Conservation (phyloP, 2,888 invertebrate species). For the Antheraea assamensis region DNA sequence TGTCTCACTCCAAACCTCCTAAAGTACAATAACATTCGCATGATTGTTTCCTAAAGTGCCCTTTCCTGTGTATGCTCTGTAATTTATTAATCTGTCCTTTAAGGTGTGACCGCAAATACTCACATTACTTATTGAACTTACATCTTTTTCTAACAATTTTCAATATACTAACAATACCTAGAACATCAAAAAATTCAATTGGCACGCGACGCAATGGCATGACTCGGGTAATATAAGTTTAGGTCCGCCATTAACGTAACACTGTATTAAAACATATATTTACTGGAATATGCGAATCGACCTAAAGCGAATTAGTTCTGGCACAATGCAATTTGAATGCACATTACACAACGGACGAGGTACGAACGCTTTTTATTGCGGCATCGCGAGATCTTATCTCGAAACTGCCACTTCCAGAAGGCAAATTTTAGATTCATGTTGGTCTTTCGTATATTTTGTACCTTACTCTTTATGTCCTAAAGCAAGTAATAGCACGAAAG, state of each 20-base stretch:
- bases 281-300: conserved; percentile 80
- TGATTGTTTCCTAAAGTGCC: conserved; percentile 56
- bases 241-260: conserved; percentile 62
- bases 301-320: conserved; percentile 82
- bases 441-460: conserved; percentile 53
- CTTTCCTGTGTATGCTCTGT: conserved; percentile 30
- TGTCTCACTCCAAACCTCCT: conserved; percentile 70
- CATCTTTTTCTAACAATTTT: background rate
- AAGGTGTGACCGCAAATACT: background rate
- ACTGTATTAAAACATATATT: conserved; percentile 80
- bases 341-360: conserved; percentile 82
- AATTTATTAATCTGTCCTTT: background rate
- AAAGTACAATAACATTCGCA: conserved; percentile 66
- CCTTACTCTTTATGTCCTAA: conserved; percentile 57
- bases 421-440: conserved; percentile 77
- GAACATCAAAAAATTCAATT: conserved; percentile 37
- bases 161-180: background rate
- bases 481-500: conserved; percentile 52
- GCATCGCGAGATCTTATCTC: conserved; percentile 82
- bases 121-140: background rate
- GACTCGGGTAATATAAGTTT: conserved; percentile 56
- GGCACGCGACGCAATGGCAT: conserved; percentile 44
- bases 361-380: conserved; percentile 81
- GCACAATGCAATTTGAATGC: conserved; percentile 83
- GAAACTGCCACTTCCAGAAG: conserved; percentile 81